Percentiles rank a stretch among this genome's conserved stretches.
These are phyloP conservation scores for Athene cunicularia DNA, from an alignment of 2,113 vertebrate genomes.

Conservation along the genomic window DNA sequence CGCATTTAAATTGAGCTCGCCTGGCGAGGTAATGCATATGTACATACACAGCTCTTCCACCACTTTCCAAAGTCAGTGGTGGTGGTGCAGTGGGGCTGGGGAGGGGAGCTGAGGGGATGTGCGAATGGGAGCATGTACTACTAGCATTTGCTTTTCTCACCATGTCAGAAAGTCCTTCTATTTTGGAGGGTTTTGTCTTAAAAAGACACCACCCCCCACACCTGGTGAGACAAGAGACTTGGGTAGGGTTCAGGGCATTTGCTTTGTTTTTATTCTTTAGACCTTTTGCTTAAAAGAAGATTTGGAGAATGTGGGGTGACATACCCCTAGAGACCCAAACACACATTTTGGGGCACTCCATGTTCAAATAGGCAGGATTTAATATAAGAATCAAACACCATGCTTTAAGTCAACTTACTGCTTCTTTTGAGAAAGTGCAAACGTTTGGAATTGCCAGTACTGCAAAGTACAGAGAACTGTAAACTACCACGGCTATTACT, in stretches of 20 bases:
- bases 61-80: neutral
- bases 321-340: neutral
- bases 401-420: neutral
- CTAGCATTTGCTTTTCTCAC: neutral
- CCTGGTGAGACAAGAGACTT: neutral
- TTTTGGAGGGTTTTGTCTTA: neutral
- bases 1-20: slow-evolving; percentile 53
- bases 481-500: slow-evolving; percentile 16
- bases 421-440: neutral
- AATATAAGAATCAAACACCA: neutral
- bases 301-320: neutral
- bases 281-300: neutral
- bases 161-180: neutral
- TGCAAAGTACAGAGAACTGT: slow-evolving; percentile 4
- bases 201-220: neutral
- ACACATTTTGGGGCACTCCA: neutral
- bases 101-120: no score
- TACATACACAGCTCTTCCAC: neutral
- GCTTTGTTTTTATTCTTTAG: neutral
- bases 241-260: neutral
- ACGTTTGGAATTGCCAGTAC: neutral
- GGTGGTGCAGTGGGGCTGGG: neutral
- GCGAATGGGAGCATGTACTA: neutral
- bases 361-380: neutral
- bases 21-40: neutral